phyloP scores from a whole-genome alignment of 1,140 invertebrate species.

The Leptinotarsa lineolata region DNA sequence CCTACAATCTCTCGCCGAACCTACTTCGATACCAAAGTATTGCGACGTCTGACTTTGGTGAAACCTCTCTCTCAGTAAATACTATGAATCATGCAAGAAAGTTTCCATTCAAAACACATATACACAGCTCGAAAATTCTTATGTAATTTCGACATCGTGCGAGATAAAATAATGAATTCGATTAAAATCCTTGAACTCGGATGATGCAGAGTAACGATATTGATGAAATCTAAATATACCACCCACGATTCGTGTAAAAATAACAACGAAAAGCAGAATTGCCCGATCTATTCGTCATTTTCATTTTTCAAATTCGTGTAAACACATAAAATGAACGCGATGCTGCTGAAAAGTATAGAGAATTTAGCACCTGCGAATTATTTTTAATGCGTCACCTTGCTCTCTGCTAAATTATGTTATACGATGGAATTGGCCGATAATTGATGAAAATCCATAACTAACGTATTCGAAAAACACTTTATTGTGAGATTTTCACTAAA shows the following conservation, averaged over 20 bases:
- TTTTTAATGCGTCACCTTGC: too few species aligned
- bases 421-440: too few species aligned
- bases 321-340: not conserved
- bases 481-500: too few species aligned
- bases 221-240: not conserved
- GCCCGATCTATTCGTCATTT: not conserved
- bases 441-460: too few species aligned
- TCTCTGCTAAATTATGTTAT: too few species aligned
- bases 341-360: too few species aligned
- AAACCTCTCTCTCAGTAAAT: not conserved
- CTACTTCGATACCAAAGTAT: too few species aligned
- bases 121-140: not conserved
- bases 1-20: too few species aligned
- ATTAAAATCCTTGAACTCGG: not conserved
- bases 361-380: too few species aligned
- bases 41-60: not conserved
- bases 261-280: not conserved
- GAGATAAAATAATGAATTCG: not conserved
- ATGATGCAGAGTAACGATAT: not conserved
- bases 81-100: not conserved
- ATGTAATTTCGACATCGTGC: not conserved
- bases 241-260: not conserved
- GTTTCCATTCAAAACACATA: conserved; percentile 5
- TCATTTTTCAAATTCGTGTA: not conserved
- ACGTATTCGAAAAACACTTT: too few species aligned